phyloP scores from a whole-genome alignment of 2,113 vertebrate genomes.

The Aythya baeri region DNA sequence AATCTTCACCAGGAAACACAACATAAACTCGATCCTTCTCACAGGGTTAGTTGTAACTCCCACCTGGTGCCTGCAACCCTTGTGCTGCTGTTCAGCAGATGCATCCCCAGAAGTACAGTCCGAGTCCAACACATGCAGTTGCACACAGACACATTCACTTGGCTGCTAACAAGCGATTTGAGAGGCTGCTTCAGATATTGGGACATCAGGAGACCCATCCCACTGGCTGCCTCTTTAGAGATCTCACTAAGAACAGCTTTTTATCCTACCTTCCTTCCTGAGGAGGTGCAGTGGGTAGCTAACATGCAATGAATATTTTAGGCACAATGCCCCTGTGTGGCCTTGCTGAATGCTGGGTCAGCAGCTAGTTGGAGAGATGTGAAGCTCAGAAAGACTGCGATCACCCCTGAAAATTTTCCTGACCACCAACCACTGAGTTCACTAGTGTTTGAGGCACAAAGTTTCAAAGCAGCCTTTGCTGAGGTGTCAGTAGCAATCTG shows the following conservation, averaged over 20 bases:
- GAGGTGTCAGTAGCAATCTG: not conserved
- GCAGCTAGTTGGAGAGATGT: not conserved
- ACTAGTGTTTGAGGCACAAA: not conserved
- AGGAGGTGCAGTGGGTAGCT: not conserved
- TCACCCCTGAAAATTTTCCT: not conserved
- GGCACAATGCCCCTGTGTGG: not conserved
- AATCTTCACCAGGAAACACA: not conserved
- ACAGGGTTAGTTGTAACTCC: not conserved
- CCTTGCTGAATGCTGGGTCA: not conserved
- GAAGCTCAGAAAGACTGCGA: not conserved
- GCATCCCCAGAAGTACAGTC: not conserved
- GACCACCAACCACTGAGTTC: not conserved
- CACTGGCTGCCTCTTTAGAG: not conserved
- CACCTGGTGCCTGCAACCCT: not conserved
- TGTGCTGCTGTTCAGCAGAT: not conserved
- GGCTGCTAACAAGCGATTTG: accelerated
- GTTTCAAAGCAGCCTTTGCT: not conserved
- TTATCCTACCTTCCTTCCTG: not conserved
- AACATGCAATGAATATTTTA: not conserved
- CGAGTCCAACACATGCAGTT: not conserved
- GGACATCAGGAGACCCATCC: not conserved
- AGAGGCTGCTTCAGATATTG: not conserved
- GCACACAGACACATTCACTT: accelerated
- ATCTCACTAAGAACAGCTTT: not conserved
- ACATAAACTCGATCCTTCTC: not conserved